Percentiles rank a stretch among this genome's conserved stretches.
phyloP scores from a whole-genome alignment of 1,140 invertebrate genomes.

The Chironomus tepperi region DNA sequence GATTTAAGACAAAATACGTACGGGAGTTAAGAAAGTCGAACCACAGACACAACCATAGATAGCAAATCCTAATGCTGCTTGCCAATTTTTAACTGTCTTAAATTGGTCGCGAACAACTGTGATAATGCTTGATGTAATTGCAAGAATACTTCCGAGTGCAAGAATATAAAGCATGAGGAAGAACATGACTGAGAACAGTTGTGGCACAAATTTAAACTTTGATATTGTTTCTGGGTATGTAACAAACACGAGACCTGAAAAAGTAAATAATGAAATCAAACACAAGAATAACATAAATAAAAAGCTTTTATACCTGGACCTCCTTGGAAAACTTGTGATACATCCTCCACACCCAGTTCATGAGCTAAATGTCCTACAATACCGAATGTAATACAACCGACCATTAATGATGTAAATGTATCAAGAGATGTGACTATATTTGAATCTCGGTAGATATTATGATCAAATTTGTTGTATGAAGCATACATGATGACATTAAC shows the following conservation, averaged over 20 bases:
- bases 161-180: conserved; percentile 81
- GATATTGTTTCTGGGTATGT: conserved; percentile 85
- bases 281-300: no score
- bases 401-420: conserved; percentile 72
- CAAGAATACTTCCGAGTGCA: conserved; percentile 65
- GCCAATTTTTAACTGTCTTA: conserved; percentile 48
- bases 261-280: no score
- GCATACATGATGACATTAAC: conserved; percentile 74
- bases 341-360: conserved; percentile 48
- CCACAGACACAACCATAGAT: conserved; percentile 54
- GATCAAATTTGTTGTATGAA: conserved; percentile 72
- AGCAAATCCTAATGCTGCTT: conserved; percentile 47
- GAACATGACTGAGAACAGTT: conserved; percentile 82
- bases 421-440: conserved; percentile 67
- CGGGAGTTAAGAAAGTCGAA: conserved; percentile 64
- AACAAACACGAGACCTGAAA: conserved; percentile 67
- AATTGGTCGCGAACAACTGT: conserved; percentile 64
- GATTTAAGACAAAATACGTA: conserved; percentile 36
- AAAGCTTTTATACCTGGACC: conserved; percentile 37
- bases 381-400: conserved; percentile 80
- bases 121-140: conserved; percentile 55
- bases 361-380: conserved; percentile 68
- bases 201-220: conserved; percentile 65
- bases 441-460: conserved; percentile 69
- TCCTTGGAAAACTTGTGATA: conserved; percentile 48